Evolutionary conservation across 2,113 vertebrate genomes (phyloP).

Genomic region (Notiomystis cincta): DNA sequence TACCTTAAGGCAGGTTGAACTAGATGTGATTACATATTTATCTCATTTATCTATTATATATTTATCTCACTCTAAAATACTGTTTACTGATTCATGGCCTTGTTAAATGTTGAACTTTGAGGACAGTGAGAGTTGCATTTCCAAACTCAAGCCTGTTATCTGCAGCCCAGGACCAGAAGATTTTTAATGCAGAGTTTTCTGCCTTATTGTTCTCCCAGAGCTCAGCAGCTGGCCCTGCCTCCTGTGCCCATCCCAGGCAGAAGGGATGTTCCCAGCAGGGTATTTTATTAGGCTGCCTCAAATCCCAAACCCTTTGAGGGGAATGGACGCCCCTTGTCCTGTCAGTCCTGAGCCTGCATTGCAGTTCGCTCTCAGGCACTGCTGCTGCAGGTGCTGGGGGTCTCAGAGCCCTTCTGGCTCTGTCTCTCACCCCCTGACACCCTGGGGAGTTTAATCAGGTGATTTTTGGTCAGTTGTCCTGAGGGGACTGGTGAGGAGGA

Average conservation of each 20-base stretch:
- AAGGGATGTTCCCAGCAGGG: not conserved
- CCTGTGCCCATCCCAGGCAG: not conserved
- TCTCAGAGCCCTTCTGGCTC: not conserved
- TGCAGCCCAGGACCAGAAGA: not conserved
- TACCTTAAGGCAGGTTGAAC: not conserved
- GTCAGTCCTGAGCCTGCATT: not conserved
- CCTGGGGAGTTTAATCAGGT: not conserved
- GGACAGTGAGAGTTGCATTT: not conserved
- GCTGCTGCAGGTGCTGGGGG: not conserved
- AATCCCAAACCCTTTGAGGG: not conserved
- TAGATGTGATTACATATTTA: not conserved
- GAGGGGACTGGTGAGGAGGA: not conserved
- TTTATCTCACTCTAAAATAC: not conserved
- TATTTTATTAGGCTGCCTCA: not conserved
- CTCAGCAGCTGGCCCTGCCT: slow-evolving; percentile 1
- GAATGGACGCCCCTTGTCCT: fast-evolving
- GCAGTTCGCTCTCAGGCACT: too few species aligned
- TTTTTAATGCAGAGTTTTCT: not conserved
- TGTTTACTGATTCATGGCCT: not conserved
- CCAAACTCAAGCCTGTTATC: not conserved
- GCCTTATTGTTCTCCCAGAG: not conserved
- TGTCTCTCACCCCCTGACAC: not conserved
- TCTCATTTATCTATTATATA: not conserved
- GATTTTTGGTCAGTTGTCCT: not conserved
- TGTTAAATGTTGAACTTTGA: not conserved